Conservation (phyloP, 2,888 invertebrate species). For the Microctonus hyperodae region DNA sequence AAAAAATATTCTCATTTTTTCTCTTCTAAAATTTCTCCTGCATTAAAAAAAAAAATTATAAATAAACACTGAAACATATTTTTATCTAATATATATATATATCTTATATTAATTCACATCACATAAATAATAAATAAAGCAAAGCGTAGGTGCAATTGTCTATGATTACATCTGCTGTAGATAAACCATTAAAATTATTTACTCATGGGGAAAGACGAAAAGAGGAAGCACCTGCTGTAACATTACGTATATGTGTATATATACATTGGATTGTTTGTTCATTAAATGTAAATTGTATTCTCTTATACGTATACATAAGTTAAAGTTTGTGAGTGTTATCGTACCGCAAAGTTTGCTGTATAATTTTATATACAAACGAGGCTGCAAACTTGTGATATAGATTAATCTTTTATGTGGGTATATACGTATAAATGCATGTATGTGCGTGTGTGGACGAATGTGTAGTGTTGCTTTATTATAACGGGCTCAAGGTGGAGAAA, state of each 20-base stretch:
- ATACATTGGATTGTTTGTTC: constrained; percentile 10
- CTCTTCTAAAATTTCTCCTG: no score
- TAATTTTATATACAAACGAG: constrained; percentile 26
- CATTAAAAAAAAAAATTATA: no score
- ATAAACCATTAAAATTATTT: background rate
- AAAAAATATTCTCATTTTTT: no score
- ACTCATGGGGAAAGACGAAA: background rate
- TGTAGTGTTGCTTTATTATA: constrained; percentile 22
- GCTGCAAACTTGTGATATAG: constrained; percentile 32
- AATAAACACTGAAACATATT: no score
- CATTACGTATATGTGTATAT: constrained; percentile 20
- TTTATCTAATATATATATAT: no score
- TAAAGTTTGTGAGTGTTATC: constrained; percentile 21
- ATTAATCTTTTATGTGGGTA: constrained; percentile 13
- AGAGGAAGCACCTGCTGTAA: background rate
- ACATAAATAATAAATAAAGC: background rate
- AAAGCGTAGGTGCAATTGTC: background rate
- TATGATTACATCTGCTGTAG: background rate
- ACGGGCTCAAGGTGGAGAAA: constrained; percentile 45
- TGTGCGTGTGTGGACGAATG: no score
- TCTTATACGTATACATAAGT: background rate
- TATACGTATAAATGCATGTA: background rate
- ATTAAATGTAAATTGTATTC: constrained; percentile 1
- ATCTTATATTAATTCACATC: no score
- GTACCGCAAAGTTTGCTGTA: constrained; percentile 25